These are phyloP conservation scores for Heliconius aoede DNA, from an alignment of 2,888 invertebrate species.

Conservation along the genomic window DNA sequence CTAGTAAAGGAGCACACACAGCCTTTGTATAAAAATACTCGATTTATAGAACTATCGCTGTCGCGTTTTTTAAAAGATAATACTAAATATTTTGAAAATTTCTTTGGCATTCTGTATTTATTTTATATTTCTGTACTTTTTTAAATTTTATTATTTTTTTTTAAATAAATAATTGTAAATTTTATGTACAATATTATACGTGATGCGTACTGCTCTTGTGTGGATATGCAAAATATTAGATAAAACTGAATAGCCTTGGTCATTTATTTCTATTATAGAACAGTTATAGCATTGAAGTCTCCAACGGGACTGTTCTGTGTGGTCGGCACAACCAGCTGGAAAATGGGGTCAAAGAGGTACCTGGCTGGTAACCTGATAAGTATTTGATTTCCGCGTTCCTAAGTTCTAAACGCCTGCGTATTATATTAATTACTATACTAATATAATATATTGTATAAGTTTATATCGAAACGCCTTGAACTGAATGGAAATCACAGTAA, in stretches of 20 bases:
- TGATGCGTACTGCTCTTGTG: neutral
- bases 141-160: neutral
- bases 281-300: constrained; percentile 34
- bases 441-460: neutral
- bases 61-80: constrained; percentile 3
- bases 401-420: neutral
- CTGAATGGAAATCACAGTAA: constrained; percentile 15
- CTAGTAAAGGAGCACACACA: constrained; percentile 34
- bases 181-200: neutral
- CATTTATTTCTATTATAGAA: constrained; percentile 34
- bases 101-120: neutral
- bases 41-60: constrained; percentile 5
- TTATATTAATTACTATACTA: constrained; percentile 12
- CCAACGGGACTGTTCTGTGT: constrained; percentile 39
- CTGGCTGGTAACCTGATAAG: constrained; percentile 30
- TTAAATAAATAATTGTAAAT: neutral
- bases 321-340: constrained; percentile 38
- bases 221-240: neutral
- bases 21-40: constrained; percentile 21
- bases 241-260: neutral
- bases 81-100: neutral
- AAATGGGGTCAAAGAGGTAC: constrained; percentile 37
- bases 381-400: constrained; percentile 39
- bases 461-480: constrained; percentile 13
- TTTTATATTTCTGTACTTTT: too few species aligned